These are phyloP conservation scores for Formica exsecta DNA, from an alignment of 1,140 invertebrate species.

Conservation along the genomic window DNA sequence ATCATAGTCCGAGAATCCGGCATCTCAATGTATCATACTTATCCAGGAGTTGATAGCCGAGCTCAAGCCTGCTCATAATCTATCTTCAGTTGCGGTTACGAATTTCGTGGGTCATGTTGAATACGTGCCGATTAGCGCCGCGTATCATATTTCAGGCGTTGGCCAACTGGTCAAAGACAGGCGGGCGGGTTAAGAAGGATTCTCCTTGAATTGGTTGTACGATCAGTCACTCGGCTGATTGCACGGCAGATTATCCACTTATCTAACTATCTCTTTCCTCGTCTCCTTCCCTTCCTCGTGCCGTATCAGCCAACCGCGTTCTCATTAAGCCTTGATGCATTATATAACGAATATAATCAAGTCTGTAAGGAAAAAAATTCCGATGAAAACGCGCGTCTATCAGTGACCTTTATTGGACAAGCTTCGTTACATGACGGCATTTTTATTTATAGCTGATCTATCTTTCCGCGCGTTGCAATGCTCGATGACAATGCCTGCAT, in stretches of 20 bases:
- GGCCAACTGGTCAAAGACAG: background rate
- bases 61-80: background rate
- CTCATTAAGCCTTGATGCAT: constrained; percentile 18
- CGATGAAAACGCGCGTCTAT: constrained; percentile 17
- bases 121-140: constrained; percentile 37
- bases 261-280: constrained; percentile 21
- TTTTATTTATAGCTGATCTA: constrained; percentile 52
- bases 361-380: background rate
- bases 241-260: constrained; percentile 51
- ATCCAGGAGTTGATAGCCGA: background rate
- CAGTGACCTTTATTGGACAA: constrained; percentile 40
- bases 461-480: constrained; percentile 2
- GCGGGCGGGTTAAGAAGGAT: constrained; percentile 36
- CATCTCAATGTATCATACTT: constrained; percentile 20
- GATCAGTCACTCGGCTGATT: constrained; percentile 58
- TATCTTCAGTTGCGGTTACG: background rate
- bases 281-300: background rate
- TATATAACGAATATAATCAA: constrained; percentile 55
- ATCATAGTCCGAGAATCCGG: background rate
- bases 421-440: background rate
- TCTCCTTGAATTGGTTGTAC: constrained; percentile 18
- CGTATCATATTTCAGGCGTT: constrained; percentile 29
- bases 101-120: constrained; percentile 34
- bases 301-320: background rate
- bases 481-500: background rate